Evolutionary conservation across 53 echinoderm and acorn worm genomes (phyloP).

Genomic region (Paelopatides confundens): DNA sequence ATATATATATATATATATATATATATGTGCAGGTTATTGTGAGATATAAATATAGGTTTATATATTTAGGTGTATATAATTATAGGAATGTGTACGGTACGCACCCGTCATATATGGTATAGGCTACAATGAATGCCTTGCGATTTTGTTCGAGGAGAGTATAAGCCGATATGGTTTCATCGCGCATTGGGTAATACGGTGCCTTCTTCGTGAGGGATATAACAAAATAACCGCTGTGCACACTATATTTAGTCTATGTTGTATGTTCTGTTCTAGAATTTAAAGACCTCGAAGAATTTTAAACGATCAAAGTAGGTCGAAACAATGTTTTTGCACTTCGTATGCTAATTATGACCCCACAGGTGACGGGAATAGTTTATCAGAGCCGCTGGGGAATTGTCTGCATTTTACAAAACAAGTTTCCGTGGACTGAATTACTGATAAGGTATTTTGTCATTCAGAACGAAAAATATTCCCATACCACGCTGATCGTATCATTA

Average conservation of each 20-base stretch:
- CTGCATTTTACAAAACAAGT: not conserved
- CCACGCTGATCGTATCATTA: not conserved
- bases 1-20: too few species aligned
- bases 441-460: not conserved
- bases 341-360: not conserved
- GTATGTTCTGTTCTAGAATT: constrained; percentile 27
- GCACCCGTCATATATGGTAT: too few species aligned
- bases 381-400: not conserved
- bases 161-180: too few species aligned
- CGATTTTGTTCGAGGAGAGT: too few species aligned
- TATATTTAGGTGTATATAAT: too few species aligned
- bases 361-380: not conserved
- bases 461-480: not conserved
- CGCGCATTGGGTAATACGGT: too few species aligned
- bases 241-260: not conserved
- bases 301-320: constrained; percentile 25
- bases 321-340: constrained; percentile 37
- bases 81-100: too few species aligned
- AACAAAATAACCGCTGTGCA: not conserved
- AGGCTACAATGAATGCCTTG: too few species aligned
- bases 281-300: constrained; percentile 27
- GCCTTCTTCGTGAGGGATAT: too few species aligned
- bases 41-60: too few species aligned
- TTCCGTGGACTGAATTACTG: not conserved
- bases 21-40: too few species aligned